These are phyloP conservation scores for Cecropterus lyciades DNA, from an alignment of 1,140 invertebrate species.

Conservation along the genomic window DNA sequence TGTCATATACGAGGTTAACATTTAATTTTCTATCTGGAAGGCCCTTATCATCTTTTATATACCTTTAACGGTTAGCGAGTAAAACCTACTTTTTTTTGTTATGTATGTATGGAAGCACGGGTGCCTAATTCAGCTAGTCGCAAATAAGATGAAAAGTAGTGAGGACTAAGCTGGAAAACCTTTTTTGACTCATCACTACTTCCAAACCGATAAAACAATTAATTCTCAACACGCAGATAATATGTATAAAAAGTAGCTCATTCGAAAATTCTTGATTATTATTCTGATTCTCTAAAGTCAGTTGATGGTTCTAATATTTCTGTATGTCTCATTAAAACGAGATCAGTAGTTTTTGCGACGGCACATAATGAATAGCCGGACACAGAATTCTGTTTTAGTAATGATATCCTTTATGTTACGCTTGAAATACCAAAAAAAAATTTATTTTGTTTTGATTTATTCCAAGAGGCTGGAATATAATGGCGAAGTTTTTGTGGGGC, in stretches of 20 bases:
- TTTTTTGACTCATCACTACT: no score
- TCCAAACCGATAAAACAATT: no score
- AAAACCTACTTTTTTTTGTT: no score
- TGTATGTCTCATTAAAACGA: constrained; percentile 27
- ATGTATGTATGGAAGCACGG: no score
- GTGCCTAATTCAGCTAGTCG: no score
- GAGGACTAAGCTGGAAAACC: no score
- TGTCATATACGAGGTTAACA: no score
- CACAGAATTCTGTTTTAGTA: constrained; percentile 23
- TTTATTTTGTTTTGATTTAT: constrained; percentile 16
- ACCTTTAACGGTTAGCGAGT: no score
- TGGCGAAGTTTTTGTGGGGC: constrained; percentile 10
- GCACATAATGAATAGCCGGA: constrained; percentile 24
- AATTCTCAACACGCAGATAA: no score
- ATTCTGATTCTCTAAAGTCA: background rate
- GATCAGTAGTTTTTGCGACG: constrained; percentile 25
- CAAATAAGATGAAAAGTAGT: no score
- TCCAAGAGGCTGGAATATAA: constrained; percentile 3
- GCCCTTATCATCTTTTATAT: no score
- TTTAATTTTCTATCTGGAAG: no score
- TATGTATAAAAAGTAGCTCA: background rate
- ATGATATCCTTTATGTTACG: constrained; percentile 26
- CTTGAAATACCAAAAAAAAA: constrained; percentile 13
- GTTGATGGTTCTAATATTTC: constrained; percentile 12
- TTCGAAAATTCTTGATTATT: constrained; percentile 15